Evolutionary conservation across 2,797 vertebrate species (phyloP), one percentile per base, ranked within the genome.

Genomic region (Leptoclinus maculatus): DNA sequence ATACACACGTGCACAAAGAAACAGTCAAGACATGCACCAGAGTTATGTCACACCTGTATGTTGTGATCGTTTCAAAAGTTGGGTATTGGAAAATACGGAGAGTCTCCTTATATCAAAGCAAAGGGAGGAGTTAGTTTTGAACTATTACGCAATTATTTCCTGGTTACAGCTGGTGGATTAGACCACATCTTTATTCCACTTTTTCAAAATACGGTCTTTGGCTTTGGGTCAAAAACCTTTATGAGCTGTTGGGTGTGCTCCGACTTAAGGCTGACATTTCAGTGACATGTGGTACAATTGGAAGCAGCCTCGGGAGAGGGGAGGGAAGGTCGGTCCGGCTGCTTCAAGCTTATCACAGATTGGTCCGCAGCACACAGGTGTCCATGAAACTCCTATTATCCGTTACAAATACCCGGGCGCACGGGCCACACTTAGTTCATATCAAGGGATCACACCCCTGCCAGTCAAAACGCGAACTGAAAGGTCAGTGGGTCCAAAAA

Each of bases 401-500:
- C 16, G 12, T 49, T 47, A 43, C 47, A 66, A 67, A 36, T 47
- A 47, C 41, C 38, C 1, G 47, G 67, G 38, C 5, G 36, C 65
- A 57, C 5, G 13, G 21, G 25, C 29, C 34, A 73, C 32, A 45
- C 54, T 75, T 63, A 67, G 47, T 67, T 82, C 39, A 82, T 85
- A 81, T 66, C 56, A 70, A 53, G 59, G 49, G 71, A 86, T 86
- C 73, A 67, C 57, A 74, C 63, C 70, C 54, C 56, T 72, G 82
- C 63, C 74, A 76, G 71, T 79, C 75, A 80, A 75, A 71, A 36
- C 16, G 19, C 76, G 53, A 82, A 86, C 75, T 75, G 14, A 90
- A 89, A 91, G 88, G 88, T 87, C 88, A 89, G 51, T 53, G 66
- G 80, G 80, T 83, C 65, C 69, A 84, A 85, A 85, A 90, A 91